Conservation (phyloP, 2,888 invertebrate species). For the Agrotis ipsilon region DNA sequence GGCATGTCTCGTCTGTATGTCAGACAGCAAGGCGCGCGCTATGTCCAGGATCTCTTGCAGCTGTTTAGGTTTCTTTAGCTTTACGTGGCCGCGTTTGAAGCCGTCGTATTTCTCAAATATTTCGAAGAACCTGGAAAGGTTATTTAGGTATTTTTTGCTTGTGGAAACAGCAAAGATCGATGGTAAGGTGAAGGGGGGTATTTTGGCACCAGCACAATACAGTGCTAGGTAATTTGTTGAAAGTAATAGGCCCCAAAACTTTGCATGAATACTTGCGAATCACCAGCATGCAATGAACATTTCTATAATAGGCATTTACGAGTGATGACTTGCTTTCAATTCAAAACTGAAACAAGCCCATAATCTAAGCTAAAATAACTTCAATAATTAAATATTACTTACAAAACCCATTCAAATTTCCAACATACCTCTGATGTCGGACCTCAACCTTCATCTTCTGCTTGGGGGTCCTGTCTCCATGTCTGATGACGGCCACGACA, state of each 20-base stretch:
- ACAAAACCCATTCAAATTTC: not conserved
- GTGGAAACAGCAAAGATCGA: not conserved
- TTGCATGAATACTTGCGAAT: not conserved
- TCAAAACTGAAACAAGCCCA: not conserved
- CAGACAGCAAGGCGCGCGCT: constrained; percentile 96
- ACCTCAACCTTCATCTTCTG: constrained; percentile 99
- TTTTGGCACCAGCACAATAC: not conserved
- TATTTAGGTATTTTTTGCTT: not conserved
- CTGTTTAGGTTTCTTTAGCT: constrained; percentile 99
- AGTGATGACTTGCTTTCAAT: not conserved
- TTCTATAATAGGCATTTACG: not conserved
- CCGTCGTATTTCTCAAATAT: constrained; percentile 99
- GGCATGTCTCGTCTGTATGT: constrained; percentile 96
- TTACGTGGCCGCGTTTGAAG: constrained; percentile 98
- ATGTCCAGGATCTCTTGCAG: constrained; percentile 99
- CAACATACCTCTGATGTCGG: constrained; percentile 96
- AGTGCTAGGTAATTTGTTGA: not conserved
- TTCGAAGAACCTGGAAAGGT: constrained; percentile 96
- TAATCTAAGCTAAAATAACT: not conserved
- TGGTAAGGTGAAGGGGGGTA: not conserved
- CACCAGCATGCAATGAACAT: not conserved
- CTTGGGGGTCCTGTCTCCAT: constrained; percentile 99
- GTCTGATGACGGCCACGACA: constrained; percentile 99
- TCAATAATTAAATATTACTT: too few relatives aligned
- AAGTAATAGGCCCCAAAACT: not conserved